Conservation (phyloP, 2,113 vertebrate genomes). For the Pristiophorus japonicus region DNA sequence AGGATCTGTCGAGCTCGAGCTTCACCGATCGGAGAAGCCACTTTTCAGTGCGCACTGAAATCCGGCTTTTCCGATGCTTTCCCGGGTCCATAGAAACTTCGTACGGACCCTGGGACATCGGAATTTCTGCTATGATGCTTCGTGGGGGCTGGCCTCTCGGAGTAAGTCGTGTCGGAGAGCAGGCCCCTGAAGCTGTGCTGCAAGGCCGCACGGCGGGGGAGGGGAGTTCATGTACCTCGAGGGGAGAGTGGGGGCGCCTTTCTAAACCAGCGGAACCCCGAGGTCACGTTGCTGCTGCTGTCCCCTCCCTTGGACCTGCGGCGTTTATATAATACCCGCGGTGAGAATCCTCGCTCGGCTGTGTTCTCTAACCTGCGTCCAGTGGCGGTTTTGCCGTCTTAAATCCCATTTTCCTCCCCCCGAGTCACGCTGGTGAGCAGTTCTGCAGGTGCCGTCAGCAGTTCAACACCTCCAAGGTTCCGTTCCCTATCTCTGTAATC, state of each 20-base stretch:
- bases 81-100: too few relatives aligned
- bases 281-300: too few relatives aligned
- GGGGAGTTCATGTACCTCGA: too few relatives aligned
- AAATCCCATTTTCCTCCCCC: background rate
- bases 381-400: background rate
- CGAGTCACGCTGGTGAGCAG: background rate
- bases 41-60: too few relatives aligned
- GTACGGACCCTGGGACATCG: too few relatives aligned
- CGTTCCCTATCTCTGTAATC: too few relatives aligned
- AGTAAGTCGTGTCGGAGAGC: background rate
- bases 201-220: background rate
- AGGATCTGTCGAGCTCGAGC: too few relatives aligned
- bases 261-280: background rate
- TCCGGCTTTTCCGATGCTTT: too few relatives aligned
- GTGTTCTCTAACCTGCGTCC: background rate
- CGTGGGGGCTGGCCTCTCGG: background rate
- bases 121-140: too few relatives aligned
- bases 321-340: background rate
- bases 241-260: too few relatives aligned
- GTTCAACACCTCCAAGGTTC: background rate
- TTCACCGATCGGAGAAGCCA: too few relatives aligned
- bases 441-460: too few relatives aligned
- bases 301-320: background rate
- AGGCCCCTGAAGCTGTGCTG: background rate
- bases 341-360: background rate